phyloP scores from a whole-genome alignment of 2,888 invertebrate genomes.

The Leptura quadrifasciata region DNA sequence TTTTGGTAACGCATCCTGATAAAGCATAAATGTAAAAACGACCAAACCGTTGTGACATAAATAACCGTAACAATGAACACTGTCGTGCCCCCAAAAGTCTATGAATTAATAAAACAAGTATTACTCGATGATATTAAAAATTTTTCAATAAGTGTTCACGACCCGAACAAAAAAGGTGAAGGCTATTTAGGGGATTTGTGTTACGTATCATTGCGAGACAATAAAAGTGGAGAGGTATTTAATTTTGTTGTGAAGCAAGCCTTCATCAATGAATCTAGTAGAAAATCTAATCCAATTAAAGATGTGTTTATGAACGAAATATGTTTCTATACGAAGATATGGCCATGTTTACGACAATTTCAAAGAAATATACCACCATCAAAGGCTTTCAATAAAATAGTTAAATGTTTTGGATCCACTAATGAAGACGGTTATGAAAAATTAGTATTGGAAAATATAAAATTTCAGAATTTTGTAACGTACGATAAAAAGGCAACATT shows the following conservation, averaged over 20 bases:
- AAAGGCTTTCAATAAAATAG: slow-evolving; percentile 35
- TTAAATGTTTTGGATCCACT: slow-evolving; percentile 40
- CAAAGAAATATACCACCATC: slow-evolving; percentile 12
- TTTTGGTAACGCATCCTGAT: not conserved
- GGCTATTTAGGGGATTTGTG: slow-evolving; percentile 48
- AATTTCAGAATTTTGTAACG: slow-evolving; percentile 44
- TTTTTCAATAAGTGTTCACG: not conserved
- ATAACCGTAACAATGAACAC: not conserved
- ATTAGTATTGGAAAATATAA: slow-evolving; percentile 54
- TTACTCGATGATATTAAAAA: not conserved
- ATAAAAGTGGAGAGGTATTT: slow-evolving; percentile 11
- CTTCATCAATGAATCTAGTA: slow-evolving; percentile 16
- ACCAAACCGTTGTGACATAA: not conserved
- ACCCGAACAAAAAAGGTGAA: slow-evolving; percentile 42
- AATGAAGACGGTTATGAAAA: slow-evolving; percentile 41
- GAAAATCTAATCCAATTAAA: slow-evolving; percentile 38
- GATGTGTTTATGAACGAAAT: slow-evolving; percentile 47
- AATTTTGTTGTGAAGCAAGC: slow-evolving; percentile 48
- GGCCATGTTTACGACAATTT: slow-evolving; percentile 41
- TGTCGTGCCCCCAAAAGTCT: not conserved
- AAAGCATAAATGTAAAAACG: not conserved
- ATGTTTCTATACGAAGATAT: slow-evolving; percentile 45
- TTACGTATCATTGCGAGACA: slow-evolving; percentile 40
- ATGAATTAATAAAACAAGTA: not conserved
- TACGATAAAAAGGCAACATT: slow-evolving; percentile 44